Evolutionary conservation across 2,888 invertebrate genomes (phyloP).

Genomic region (Nemotelus nigrinus): DNA sequence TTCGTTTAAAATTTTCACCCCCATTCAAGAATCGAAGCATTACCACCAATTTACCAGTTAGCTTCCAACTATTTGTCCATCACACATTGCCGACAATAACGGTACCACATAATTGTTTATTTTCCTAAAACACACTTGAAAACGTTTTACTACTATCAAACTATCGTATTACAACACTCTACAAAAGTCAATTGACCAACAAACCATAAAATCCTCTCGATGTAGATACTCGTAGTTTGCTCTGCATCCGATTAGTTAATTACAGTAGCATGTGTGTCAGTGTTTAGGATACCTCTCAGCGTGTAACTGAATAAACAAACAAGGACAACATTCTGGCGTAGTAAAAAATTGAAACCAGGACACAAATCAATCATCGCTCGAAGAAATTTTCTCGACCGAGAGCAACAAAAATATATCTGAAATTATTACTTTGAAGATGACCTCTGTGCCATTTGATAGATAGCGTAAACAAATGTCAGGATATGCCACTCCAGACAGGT

Average conservation of each 20-base stretch:
- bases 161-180: too few relatives aligned
- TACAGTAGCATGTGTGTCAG: constrained; percentile 9
- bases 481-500: constrained; percentile 7
- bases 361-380: constrained; percentile 8
- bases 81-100: too few relatives aligned
- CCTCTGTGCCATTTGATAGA: not conserved
- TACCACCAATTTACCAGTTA: too few relatives aligned
- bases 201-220: not conserved
- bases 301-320: not conserved
- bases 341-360: not conserved
- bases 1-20: too few relatives aligned
- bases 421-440: not conserved
- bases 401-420: constrained; percentile 5
- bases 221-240: not conserved
- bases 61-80: too few relatives aligned
- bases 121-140: too few relatives aligned
- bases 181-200: not conserved
- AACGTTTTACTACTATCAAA: too few relatives aligned
- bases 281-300: not conserved
- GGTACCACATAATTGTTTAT: too few relatives aligned
- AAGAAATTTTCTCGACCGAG: not conserved
- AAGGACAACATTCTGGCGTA: not conserved
- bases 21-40: too few relatives aligned
- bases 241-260: constrained; percentile 31
- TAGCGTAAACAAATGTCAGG: constrained; percentile 26